A percentile compares a stretch with the other conserved stretches of the same genome.
Conservation (phyloP, 2,113 vertebrate genomes). For the Centropus unirufus region DNA sequence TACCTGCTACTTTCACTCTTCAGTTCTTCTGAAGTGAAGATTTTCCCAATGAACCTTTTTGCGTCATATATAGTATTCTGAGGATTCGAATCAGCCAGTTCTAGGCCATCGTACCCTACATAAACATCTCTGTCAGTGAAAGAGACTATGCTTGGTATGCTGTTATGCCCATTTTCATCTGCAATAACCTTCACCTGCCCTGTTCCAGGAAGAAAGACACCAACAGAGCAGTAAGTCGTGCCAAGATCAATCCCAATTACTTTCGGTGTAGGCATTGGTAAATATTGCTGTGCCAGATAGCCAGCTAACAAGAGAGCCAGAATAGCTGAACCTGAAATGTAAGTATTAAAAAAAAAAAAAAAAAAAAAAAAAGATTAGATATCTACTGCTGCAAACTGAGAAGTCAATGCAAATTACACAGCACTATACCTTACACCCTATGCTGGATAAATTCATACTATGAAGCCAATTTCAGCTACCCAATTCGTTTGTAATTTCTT, state of each 20-base stretch:
- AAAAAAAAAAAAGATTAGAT: background rate
- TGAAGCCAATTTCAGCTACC: background rate
- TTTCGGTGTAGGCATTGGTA: conserved; percentile 90
- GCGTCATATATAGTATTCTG: conserved; percentile 95
- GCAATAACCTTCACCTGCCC: conserved; percentile 90
- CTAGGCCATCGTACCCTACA: conserved; percentile 87
- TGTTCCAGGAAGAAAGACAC: conserved; percentile 90
- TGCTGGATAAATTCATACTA: background rate
- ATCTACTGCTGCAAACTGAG: background rate
- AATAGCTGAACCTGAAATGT: conserved; percentile 87
- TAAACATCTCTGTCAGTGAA: conserved; percentile 81
- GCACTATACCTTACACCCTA: background rate
- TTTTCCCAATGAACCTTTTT: conserved; percentile 96
- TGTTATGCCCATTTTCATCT: conserved; percentile 86
- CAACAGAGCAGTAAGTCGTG: conserved; percentile 96
- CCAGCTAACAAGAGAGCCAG: conserved; percentile 91
- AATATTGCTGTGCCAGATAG: conserved; percentile 94
- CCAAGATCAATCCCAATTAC: conserved; percentile 96
- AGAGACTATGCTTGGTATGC: conserved; percentile 92
- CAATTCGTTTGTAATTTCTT: background rate
- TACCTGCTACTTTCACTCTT: conserved; percentile 88
- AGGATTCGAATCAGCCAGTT: conserved; percentile 87
- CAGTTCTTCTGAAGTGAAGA: conserved; percentile 84
- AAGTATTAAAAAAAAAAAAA: background rate
- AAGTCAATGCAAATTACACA: rapidly evolving